Evolutionary conservation across 2,888 invertebrate genomes (phyloP), one percentile per base, ranked within the genome.

Genomic region (Geophilus truncorum): DNA sequence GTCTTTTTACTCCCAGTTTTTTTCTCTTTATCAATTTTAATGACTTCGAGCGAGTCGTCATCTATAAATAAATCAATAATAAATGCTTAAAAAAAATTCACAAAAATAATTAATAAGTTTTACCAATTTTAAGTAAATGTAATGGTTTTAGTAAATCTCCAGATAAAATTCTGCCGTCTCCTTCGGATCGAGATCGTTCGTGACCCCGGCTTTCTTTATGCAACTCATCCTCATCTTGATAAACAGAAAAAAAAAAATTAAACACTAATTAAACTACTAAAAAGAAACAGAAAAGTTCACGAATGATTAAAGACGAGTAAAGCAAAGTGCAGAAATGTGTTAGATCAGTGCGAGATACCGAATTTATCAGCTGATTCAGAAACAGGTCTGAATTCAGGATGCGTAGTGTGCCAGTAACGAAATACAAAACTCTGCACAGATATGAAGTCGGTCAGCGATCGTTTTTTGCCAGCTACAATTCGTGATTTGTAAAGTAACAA

Each of bases 1-100:
- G 90, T 91, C 85, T 92, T 92, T 6, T 92, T 90, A 34, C 90
- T 90, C 15, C 81, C 75, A 3, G 34, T 76, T 40, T 82, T 82
- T 81, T 82, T 82, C 83, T 84, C 78, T 78, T 62, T 83, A n/a
- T 83, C 83, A 18, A 80, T 51, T 80, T 83, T 83, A 0, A 34
- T 34, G 3, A 77, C 80, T 80, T 84, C 83, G 28, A 78, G 28
- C 12, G 57, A 79, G 51, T 80, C 81, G 12, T 81, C 80, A 12
- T 81, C 81, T 57, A 57, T 21, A 34, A 51, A 36, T 23, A 51
- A 77, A 18, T 7, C 18, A 18, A 70, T 18, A 25, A 9, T 70
- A 12, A 57, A 57, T 18, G 6, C 4, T 18, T 21, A 5, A 70
- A 18, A 2, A 12, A 70, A n/a, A 21, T 10, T 75, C 15, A 75